Percentiles rank a stretch among this genome's conserved stretches.
These are phyloP conservation scores for Canis aureus DNA, from an alignment of 2,113 vertebrate species.

Conservation along the genomic window DNA sequence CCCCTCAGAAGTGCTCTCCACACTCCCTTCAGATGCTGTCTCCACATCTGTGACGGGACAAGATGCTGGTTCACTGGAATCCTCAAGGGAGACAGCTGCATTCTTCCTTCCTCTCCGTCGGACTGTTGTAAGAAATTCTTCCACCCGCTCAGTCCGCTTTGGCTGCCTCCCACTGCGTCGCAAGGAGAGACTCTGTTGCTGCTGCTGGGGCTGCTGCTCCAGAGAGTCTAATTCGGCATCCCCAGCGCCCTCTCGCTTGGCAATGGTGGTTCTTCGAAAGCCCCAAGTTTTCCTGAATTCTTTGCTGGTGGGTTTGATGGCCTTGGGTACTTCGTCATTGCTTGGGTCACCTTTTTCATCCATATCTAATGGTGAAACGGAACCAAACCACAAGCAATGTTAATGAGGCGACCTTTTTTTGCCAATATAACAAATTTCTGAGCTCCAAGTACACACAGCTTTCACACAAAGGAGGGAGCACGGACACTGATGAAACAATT, in stretches of 20 bases:
- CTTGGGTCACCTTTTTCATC: constrained; percentile 88
- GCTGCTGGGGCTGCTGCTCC: constrained; percentile 82
- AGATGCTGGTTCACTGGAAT: constrained; percentile 87
- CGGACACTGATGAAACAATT: rapidly evolving
- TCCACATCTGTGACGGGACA: constrained; percentile 89
- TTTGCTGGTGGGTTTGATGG: constrained; percentile 90
- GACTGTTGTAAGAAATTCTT: constrained; percentile 96
- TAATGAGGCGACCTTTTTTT: rapidly evolving
- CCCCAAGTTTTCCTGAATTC: constrained; percentile 96
- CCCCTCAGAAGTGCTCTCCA: constrained; percentile 92
- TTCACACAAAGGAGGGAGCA: not conserved
- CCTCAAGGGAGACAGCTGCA: constrained; percentile 88
- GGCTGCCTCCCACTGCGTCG: constrained; percentile 90
- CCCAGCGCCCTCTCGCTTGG: constrained; percentile 91
- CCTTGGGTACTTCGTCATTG: constrained; percentile 86
- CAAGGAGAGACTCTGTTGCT: constrained; percentile 83
- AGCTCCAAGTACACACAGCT: not conserved
- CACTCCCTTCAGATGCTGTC: constrained; percentile 94
- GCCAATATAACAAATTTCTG: not conserved
- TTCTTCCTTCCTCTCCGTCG: constrained; percentile 86
- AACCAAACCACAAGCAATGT: not conserved
- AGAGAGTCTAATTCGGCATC: constrained; percentile 87
- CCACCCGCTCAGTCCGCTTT: constrained; percentile 91
- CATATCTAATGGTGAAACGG: constrained; percentile 80
- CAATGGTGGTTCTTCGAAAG: constrained; percentile 96